Conservation (phyloP, 2,888 invertebrate genomes). For the Nasonovia ribisnigri region DNA sequence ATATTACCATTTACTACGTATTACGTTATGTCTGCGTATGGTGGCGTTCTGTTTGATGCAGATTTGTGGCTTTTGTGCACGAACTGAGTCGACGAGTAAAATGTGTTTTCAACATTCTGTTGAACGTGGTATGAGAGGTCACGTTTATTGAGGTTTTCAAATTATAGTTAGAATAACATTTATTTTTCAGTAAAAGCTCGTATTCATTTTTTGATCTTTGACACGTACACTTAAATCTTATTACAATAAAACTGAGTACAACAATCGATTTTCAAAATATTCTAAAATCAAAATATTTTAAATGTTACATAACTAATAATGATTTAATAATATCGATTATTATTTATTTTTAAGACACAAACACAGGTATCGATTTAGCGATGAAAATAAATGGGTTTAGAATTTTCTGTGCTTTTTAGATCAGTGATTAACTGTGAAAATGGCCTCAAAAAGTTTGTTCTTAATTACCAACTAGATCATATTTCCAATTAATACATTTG, state of each 20-base stretch:
- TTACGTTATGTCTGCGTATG: not conserved
- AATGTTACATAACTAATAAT: not conserved
- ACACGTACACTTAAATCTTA: not conserved
- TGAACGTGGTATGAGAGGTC: not conserved
- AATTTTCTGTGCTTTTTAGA: not conserved
- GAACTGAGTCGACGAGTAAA: not conserved
- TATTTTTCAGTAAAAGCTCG: not conserved
- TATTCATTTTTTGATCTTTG: not conserved
- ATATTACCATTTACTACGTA: not conserved
- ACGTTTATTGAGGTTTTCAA: not conserved
- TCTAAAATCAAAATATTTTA: not conserved
- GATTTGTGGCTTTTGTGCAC: not conserved
- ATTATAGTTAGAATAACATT: not conserved
- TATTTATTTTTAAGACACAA: not conserved
- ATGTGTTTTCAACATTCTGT: conserved; percentile 5
- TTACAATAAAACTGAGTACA: not conserved
- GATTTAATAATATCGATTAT: not conserved
- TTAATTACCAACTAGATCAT: not conserved
- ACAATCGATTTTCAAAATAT: not conserved
- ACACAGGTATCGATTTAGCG: not conserved
- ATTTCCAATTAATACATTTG: not conserved
- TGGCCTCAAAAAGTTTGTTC: not conserved
- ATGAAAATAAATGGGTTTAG: not conserved
- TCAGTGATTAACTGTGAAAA: not conserved
- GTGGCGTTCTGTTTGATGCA: not conserved